Conservation (phyloP, 1,140 invertebrate species). For the Meloidogyne hapla region DNA sequence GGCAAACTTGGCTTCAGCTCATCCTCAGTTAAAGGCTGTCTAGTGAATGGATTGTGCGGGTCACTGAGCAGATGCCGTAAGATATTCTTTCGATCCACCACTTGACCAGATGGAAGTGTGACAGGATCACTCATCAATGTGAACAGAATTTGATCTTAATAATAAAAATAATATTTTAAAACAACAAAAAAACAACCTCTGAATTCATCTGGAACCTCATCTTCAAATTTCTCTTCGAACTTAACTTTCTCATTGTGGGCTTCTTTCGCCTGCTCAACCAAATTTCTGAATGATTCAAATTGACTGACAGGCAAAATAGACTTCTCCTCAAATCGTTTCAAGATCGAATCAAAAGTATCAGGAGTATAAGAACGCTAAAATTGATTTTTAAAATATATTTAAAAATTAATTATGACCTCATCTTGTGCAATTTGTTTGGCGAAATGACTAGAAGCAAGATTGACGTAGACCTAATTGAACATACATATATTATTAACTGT, state of each 20-base stretch:
- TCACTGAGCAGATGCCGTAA: slow-evolving; percentile 88
- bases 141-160: slow-evolving; percentile 79
- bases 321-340: slow-evolving; percentile 64
- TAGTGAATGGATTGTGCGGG: slow-evolving; percentile 92
- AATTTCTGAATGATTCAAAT: slow-evolving; percentile 77
- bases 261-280: slow-evolving; percentile 78
- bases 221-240: slow-evolving; percentile 72
- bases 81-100: slow-evolving; percentile 93
- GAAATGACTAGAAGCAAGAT: slow-evolving; percentile 85
- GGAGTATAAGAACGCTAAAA: slow-evolving; percentile 84
- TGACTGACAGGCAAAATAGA: slow-evolving; percentile 35
- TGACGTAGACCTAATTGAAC: slow-evolving; percentile 79
- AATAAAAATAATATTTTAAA: slow-evolving; percentile 20
- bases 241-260: slow-evolving; percentile 80
- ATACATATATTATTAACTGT: background rate
- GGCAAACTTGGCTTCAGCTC: slow-evolving; percentile 76
- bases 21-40: slow-evolving; percentile 84
- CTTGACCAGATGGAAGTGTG: slow-evolving; percentile 83
- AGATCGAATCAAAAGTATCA: slow-evolving; percentile 86
- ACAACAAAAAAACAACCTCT: slow-evolving; percentile 68
- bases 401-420: slow-evolving; percentile 67
- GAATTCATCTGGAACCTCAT: slow-evolving; percentile 95
- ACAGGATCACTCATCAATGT: slow-evolving; percentile 96
- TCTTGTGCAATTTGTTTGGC: slow-evolving; percentile 83
- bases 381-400: slow-evolving; percentile 22